Base-by-base conservation (phyloP, 2,888 invertebrate genomes). In the Megaustenia siamemsis region DNA sequence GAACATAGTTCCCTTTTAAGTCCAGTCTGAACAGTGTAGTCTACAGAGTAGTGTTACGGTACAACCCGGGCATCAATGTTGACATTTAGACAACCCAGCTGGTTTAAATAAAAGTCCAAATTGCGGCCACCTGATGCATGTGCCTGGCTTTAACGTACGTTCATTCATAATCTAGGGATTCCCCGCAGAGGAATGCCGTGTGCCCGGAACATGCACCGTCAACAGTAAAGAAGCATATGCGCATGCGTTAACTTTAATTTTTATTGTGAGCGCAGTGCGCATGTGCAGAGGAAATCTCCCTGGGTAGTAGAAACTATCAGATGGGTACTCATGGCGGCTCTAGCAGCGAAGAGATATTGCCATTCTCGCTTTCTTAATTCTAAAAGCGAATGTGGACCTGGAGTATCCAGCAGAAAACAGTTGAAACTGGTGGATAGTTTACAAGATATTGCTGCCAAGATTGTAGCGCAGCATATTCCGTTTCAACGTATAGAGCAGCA, bases 401-500 rank as follows among this genome's bases (percentile, higher is more conserved):
- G 87, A 85, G 87, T 86, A 56, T 90, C 90, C 89, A 90, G 88
- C 88, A 89, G 87, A 60, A 84, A 90, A 89, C 89, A 90, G 83
- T 85, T 86, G 78, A 87, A 88, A 88, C 90, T 90, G 86, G 90
- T 90, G 86, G 96, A 97, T 95, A 95, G 96, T 88, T 95, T 97
- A 90, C 95, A 97, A 92, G 97, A 97, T 95, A 96, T 97, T 92
- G 96, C 96, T 93, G 97, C 97, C 90, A 96, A 96, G 95, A 96
- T 96, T 93, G 97, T 97, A 90, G 97, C 97, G 92, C 96, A 96
- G 94, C 96, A 96, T 94, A 96, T 97, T 92, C 97, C 97, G 88
- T 97, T 97, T 95, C 97, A 97, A 94, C 95, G 96, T 91, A 97
- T 97, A 93, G 97, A 97, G 94, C 97, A 97, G 94, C 96, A 96